These are phyloP conservation scores for Otolemur garnettii DNA, from an alignment of 2,113 vertebrate species.

Conservation along the genomic window DNA sequence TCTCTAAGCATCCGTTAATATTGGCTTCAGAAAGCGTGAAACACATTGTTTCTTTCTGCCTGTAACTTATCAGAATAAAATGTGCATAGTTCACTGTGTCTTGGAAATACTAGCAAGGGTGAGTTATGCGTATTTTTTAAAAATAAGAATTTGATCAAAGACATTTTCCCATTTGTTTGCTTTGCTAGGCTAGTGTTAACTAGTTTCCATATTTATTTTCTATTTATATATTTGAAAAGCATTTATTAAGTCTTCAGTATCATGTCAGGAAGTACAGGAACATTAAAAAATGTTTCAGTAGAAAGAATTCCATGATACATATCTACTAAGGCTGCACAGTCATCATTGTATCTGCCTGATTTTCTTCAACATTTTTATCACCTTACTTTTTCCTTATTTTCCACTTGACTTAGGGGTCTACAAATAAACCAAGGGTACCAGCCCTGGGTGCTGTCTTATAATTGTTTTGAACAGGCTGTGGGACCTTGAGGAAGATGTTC, in stretches of 20 bases:
- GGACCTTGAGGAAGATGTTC: not conserved
- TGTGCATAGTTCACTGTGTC: not conserved
- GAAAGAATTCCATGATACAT: not conserved
- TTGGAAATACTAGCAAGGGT: not conserved
- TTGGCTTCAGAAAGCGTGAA: not conserved
- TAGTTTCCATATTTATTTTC: constrained; percentile 6
- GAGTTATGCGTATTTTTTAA: not conserved
- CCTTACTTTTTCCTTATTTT: not conserved
- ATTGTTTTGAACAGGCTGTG: not conserved
- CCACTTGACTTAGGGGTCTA: not conserved
- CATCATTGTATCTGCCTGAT: not conserved
- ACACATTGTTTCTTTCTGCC: not conserved
- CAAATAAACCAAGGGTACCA: not conserved
- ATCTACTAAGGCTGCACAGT: not conserved
- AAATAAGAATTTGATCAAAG: constrained; percentile 12
- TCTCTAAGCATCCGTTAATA: constrained; percentile 36
- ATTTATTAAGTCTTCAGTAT: not conserved
- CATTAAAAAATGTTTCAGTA: not conserved
- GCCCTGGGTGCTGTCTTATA: not conserved
- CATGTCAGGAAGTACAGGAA: not conserved
- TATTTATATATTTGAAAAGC: not conserved
- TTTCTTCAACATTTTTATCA: not conserved
- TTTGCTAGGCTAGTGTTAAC: not conserved
- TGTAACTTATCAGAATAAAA: not conserved
- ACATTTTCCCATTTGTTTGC: not conserved